Base-by-base conservation (phyloP, 2,113 vertebrate species). In the Dinomys branickii region DNA sequence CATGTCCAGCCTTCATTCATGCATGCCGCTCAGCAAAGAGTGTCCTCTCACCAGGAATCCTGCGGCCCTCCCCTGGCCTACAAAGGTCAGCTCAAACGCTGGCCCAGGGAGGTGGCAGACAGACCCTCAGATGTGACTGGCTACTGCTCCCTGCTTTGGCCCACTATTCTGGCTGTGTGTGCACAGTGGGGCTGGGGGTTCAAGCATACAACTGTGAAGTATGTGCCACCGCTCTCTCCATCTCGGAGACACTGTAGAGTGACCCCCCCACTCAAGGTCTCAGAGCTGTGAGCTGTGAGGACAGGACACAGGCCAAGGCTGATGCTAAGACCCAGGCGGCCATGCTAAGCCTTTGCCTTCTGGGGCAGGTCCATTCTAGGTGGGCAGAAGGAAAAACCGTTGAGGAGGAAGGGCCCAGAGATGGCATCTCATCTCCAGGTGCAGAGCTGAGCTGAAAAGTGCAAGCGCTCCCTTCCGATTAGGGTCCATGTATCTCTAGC, bases 121-220 rank as follows among this genome's bases (percentile, higher is more conserved):
- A 20, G 3, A 13, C 3, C 30, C 28, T 44, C 35, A 2, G 0
- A 3, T 22, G 47, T 28, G 63, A 28, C 26, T 2, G 35, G 56
- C 81, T 50, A 22, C 9, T 56, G 35, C 58, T 65, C 78, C 67
- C 50, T 7, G 44, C 58, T 44, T n/a, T 20, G 38, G 59, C 77
- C 56, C 87, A 16, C 38, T 30, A 24, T n/a, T n/a, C 24, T 77
- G 73, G 12, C 41, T 47, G 12, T 47, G 73, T 47, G 26, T 41
- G 47, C 12, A 14, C 28, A 30, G 44, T 77, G 44, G 73, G 26
- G 44, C 73, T 77, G 44, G 44, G 22, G 26, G 13, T 77, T 44
- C 28, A 28, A 30, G 44, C 71, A 69, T 11, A 52, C 1, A 26
- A 22, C 61, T 1, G 2, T 11, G 47, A 73, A 50, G 22, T 38